Evolutionary conservation across 1,140 invertebrate genomes (phyloP).

Genomic region (Thalassaphorura encarpata): DNA sequence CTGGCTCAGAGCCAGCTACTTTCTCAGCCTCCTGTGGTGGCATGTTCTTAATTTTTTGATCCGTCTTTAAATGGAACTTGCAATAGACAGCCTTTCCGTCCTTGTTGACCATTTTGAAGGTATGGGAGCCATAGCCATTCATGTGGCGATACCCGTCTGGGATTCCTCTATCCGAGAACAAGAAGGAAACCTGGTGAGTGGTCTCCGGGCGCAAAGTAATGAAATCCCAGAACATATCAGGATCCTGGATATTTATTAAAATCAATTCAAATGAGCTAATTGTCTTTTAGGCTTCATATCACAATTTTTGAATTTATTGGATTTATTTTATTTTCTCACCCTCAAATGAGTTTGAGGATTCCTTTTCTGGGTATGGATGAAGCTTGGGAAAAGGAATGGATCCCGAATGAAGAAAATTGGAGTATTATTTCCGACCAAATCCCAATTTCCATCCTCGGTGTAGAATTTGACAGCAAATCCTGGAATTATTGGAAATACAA

Average conservation of each 20-base stretch:
- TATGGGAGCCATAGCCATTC: constrained; percentile 61
- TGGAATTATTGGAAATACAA: too few species aligned
- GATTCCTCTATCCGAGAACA: constrained; percentile 48
- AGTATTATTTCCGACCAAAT: constrained; percentile 62
- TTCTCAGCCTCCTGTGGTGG: constrained; percentile 46
- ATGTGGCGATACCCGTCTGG: constrained; percentile 48
- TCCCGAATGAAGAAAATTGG: constrained; percentile 64
- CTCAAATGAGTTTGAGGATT: constrained; percentile 59
- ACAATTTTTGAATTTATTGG: too few species aligned
- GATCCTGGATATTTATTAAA: too few species aligned
- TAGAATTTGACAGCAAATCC: constrained; percentile 91
- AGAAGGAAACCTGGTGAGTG: constrained; percentile 45
- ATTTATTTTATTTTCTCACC: constrained; percentile 32
- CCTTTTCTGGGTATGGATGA: constrained; percentile 54
- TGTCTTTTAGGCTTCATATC: not conserved
- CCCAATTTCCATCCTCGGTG: constrained; percentile 65
- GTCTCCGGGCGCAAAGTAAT: constrained; percentile 46
- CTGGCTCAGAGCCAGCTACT: constrained; percentile 54
- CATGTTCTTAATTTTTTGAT: constrained; percentile 59
- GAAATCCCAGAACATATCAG: constrained; percentile 50
- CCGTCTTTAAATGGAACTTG: constrained; percentile 54
- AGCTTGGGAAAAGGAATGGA: constrained; percentile 49
- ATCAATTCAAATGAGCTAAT: not conserved
- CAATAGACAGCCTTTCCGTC: constrained; percentile 48
- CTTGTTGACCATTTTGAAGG: constrained; percentile 56